A percentile compares a stretch with the other conserved stretches of the same genome.
These are phyloP conservation scores for Campylomormyrus numenius DNA, from an alignment of 2,113 vertebrate species.

Conservation along the genomic window DNA sequence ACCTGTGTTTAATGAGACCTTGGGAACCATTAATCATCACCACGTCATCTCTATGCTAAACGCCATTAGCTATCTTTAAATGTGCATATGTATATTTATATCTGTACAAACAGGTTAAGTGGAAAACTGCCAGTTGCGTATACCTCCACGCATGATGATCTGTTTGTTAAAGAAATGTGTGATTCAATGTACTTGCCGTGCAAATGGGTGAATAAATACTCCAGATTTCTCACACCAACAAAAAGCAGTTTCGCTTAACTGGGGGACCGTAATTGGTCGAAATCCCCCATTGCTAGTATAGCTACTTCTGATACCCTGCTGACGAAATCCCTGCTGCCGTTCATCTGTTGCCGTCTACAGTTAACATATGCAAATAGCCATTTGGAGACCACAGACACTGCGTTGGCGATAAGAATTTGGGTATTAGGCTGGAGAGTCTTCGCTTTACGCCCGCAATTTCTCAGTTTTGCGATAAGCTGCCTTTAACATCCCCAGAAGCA, in stretches of 20 bases:
- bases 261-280: conserved; percentile 27
- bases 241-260: neutral
- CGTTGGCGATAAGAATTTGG: conserved; percentile 30
- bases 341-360: conserved; percentile 27
- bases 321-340: conserved; percentile 30
- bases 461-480: conserved; percentile 28
- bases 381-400: conserved; percentile 36
- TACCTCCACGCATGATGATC: neutral
- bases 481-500: conserved; percentile 15
- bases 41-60: neutral
- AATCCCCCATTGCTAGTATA: conserved; percentile 31
- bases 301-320: conserved; percentile 17
- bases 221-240: neutral
- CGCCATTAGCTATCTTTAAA: neutral
- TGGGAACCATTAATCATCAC: neutral
- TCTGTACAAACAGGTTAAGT: neutral
- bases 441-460: conserved; percentile 25
- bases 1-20: neutral
- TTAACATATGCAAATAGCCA: conserved; percentile 31
- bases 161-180: neutral
- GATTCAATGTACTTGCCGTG: neutral
- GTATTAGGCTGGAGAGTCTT: conserved; percentile 22
- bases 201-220: neutral
- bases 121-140: neutral
- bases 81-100: neutral